Evolutionary conservation across 2,888 invertebrate genomes (phyloP).

Genomic region (Spodoptera picta): DNA sequence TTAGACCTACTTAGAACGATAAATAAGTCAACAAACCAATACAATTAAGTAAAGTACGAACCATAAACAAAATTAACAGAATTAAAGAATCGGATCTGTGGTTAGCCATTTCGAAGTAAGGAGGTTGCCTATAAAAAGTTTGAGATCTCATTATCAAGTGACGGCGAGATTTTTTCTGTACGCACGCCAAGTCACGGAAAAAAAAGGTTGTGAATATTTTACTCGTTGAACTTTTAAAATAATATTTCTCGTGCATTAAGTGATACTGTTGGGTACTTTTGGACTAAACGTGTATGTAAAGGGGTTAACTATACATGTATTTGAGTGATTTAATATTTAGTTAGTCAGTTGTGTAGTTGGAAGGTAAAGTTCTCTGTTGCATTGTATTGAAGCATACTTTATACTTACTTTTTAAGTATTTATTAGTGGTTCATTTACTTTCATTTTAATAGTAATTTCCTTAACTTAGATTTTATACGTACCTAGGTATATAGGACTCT

Average conservation of each 20-base stretch:
- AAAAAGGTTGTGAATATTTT: conserved; percentile 60
- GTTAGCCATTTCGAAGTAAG: conserved; percentile 62
- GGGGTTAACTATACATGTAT: background rate
- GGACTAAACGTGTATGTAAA: background rate
- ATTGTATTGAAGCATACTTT: too few species aligned
- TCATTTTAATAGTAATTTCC: too few species aligned
- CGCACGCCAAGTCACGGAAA: conserved; percentile 39
- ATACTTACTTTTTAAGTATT: too few species aligned
- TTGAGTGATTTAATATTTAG: too few species aligned
- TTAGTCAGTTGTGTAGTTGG: too few species aligned
- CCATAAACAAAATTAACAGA: conserved; percentile 44
- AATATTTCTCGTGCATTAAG: conserved; percentile 41
- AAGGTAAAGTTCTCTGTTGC: too few species aligned
- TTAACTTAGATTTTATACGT: too few species aligned
- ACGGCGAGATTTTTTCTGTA: conserved; percentile 54
- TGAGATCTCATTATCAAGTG: conserved; percentile 59
- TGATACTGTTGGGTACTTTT: conserved; percentile 8
- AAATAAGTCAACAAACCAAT: conserved; percentile 40
- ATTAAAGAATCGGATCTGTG: conserved; percentile 52
- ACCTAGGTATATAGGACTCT: too few species aligned
- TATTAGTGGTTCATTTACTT: too few species aligned
- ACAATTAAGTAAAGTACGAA: conserved; percentile 14
- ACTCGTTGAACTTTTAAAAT: conserved; percentile 48
- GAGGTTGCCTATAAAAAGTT: conserved; percentile 65
- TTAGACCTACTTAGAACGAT: conserved; percentile 16